These are phyloP conservation scores for Drosophila stalkeri DNA, from an alignment of 2,888 invertebrate species.

Conservation along the genomic window DNA sequence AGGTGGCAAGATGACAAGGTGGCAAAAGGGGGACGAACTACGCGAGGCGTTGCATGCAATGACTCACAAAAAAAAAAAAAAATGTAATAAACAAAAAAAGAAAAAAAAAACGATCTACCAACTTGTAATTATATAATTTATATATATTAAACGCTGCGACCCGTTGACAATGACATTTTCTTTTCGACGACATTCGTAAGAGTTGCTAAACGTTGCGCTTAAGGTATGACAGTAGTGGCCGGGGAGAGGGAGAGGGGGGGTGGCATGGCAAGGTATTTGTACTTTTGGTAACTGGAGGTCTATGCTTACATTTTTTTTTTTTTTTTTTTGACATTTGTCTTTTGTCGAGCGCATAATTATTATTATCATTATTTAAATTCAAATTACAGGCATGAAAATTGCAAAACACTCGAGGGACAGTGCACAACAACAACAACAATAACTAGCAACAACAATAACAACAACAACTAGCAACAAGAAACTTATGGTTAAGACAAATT, in stretches of 20 bases:
- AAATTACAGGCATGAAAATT: slow-evolving; percentile 49
- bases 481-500: slow-evolving; percentile 30
- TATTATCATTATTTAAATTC: slow-evolving; percentile 53
- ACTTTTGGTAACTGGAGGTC: slow-evolving; percentile 32
- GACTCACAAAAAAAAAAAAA: slow-evolving; percentile 5
- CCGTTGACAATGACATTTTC: slow-evolving; percentile 69
- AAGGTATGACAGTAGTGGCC: neutral
- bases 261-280: neutral
- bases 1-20: neutral
- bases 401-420: slow-evolving; percentile 30
- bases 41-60: slow-evolving; percentile 53
- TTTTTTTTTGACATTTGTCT: slow-evolving; percentile 52
- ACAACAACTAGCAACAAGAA: neutral
- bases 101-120: slow-evolving; percentile 4
- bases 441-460: neutral
- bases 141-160: slow-evolving; percentile 60
- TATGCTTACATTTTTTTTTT: slow-evolving; percentile 24
- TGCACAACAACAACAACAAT: slow-evolving; percentile 4
- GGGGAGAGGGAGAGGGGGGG: no score
- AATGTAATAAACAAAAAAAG: neutral
- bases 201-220: slow-evolving; percentile 41
- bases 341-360: slow-evolving; percentile 40
- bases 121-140: slow-evolving; percentile 52
- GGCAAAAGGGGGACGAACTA: slow-evolving; percentile 14
- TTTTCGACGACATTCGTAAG: slow-evolving; percentile 37